Evolutionary conservation across 2,113 vertebrate genomes (phyloP), one percentile per base, ranked within the genome.

Genomic region (Alligator mississippiensis): DNA sequence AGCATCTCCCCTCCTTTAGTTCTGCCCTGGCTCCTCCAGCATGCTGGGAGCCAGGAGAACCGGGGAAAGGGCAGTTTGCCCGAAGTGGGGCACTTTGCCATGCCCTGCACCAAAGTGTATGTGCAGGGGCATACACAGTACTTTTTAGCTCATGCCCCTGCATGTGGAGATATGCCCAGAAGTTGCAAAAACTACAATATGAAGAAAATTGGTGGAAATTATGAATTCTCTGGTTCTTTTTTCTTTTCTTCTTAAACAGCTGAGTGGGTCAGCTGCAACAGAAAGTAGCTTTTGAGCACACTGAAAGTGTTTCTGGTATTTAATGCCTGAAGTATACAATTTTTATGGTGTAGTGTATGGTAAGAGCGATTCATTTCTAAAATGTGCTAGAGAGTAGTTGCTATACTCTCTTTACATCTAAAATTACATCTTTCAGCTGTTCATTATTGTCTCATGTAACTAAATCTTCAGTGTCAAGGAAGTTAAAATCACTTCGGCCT

Each of bases 171-270:
- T 38, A 24, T 74, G 38, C 22, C 89, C 89, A 96, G 96, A 95
- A 92, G 66, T 94, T 83, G 90, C 90, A 90, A 89, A 91, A 92
- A 82, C 82, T 95, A 47, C 16, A 81, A 85, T 62, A 81, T 77
- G 92, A 91, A 84, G 68, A 91, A 64, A 93, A 95, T 91, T 90
- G 93, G 89, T 85, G 90, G 90, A 25, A 68, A 61, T 94, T 94
- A 95, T 95, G 77, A 96, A 89, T 93, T 91, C 88, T 30, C 19
- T 18, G 38, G n/a, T 92, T 90, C 80, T 76, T 90, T 77, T 28
- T 47, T 57, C 78, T 64, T 63, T 57, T 47, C 7, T 47, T 47
- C 47, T 66, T 15, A 88, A 90, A 34, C 59, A 77, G 84, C 89
- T 84, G 90, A 93, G 85, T 84, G n/a, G 66, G 34, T 82, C 80